Conservation (phyloP, 2,888 invertebrate species). For the Acanthosoma haemorrhoidale region DNA sequence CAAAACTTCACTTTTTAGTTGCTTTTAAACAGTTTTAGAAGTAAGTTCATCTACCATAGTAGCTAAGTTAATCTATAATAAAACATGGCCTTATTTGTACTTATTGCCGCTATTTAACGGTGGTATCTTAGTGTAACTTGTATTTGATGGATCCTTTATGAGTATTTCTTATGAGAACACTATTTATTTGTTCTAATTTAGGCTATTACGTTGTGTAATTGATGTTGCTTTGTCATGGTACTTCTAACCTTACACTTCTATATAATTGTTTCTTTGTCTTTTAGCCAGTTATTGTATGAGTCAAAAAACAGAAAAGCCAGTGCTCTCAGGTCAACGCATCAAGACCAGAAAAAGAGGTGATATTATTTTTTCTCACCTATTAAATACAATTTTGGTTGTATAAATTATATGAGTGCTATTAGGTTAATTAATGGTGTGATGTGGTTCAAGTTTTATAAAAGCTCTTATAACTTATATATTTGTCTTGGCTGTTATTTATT, state of each 20-base stretch:
- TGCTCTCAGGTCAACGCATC: constrained; percentile 99
- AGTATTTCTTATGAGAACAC: not conserved
- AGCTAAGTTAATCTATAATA: not conserved
- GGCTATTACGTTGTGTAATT: not conserved
- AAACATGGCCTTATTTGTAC: not conserved
- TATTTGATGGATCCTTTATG: constrained; percentile 16
- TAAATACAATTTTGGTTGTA: too few species aligned
- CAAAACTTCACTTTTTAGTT: not conserved
- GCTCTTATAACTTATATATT: too few species aligned
- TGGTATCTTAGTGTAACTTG: constrained; percentile 16
- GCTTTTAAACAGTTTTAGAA: not conserved
- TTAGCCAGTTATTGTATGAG: constrained; percentile 95
- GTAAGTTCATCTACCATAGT: not conserved
- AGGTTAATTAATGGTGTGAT: too few species aligned
- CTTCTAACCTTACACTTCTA: not conserved
- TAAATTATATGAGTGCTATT: too few species aligned
- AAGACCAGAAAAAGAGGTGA: constrained; percentile 99
- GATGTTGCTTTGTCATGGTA: constrained; percentile 16
- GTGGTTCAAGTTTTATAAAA: too few species aligned
- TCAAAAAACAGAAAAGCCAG: constrained; percentile 99
- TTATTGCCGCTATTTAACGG: not conserved
- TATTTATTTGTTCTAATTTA: not conserved
- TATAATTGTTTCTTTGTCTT: constrained; percentile 48
- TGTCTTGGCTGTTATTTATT: not conserved
- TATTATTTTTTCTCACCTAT: not conserved